Evolutionary conservation across 2,888 invertebrate genomes (phyloP), one percentile per base, ranked within the genome.

Genomic region (Andrena trimmerana): DNA sequence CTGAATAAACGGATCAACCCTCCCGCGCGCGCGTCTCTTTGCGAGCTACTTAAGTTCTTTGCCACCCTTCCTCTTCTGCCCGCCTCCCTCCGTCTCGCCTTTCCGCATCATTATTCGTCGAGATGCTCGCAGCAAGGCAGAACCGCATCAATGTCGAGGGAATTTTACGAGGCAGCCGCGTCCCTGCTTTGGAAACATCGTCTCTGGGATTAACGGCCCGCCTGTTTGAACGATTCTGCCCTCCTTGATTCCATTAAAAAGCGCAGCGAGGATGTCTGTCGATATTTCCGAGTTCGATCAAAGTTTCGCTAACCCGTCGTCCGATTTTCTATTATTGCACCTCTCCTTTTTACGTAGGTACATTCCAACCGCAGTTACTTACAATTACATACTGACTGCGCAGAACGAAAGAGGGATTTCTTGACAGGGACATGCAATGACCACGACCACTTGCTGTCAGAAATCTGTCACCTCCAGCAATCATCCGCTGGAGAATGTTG

Each of bases 1-100:
- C 80, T 84, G 87, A 89, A 90, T 90, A 89, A 90, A 90, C 86
- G 86, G 88, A 89, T 89, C 89, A 87, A 84, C 88, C 83, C 75
- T 80, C 67, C 69, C 70, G 67, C 72, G 68, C 65, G 74, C 57
- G 73, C 75, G 16, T 83, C 81, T 78, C 78, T 70, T 82, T 71
- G 85, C 85, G 74, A 81, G 80, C 75, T 81, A 83, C 83, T 82
- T 86, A 86, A 88, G 77, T 81, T 82, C 80, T 81, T 80, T 85
- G 70, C 87, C 33, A 20, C 50, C 13, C 57, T 27, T 31, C 73
- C 6, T 1, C n/a, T 20, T 10, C 70, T 8, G 24, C 27, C 24
- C 54, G 27, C 36, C 29, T 10, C 62, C 66, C 60, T 42, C 60
- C 73, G 54, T 78, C 78, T 80, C 70, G 70, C 69, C 72, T 78